Conservation (phyloP, 2,888 invertebrate genomes). For the Drosophila birchii region DNA sequence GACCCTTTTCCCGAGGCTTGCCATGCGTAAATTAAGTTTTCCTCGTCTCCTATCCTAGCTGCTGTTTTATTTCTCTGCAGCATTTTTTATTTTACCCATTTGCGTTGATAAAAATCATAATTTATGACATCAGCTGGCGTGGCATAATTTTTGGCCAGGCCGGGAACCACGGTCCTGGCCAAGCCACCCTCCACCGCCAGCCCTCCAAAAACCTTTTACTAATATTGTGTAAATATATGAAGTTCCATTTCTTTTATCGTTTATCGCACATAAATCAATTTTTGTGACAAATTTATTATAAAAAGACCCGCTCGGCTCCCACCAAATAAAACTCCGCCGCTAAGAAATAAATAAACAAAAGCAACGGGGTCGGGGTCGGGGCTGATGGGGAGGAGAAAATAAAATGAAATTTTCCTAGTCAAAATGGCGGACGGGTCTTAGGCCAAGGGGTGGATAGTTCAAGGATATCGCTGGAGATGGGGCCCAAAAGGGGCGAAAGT, state of each 20-base stretch:
- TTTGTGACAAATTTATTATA: constrained; percentile 82
- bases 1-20: constrained; percentile 32
- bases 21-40: constrained; percentile 76
- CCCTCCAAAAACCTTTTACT: constrained; percentile 34
- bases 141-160: constrained; percentile 67
- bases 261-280: constrained; percentile 82
- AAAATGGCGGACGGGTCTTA: constrained; percentile 31
- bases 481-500: constrained; percentile 37
- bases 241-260: constrained; percentile 71
- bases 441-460: constrained; percentile 26
- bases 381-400: constrained; percentile 25
- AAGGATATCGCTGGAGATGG: constrained; percentile 9
- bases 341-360: constrained; percentile 38
- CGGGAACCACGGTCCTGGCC: constrained; percentile 2
- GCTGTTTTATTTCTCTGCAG: constrained; percentile 46
- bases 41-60: constrained; percentile 51
- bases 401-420: constrained; percentile 35
- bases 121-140: constrained; percentile 82
- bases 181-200: constrained; percentile 9
- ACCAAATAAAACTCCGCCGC: constrained; percentile 27
- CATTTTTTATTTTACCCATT: constrained; percentile 75
- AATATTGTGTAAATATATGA: constrained; percentile 66
- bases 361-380: background rate
- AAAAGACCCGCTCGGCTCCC: constrained; percentile 60
- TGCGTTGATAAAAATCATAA: constrained; percentile 84